Evolutionary conservation across 2,113 vertebrate species (phyloP).

Genomic region (Dicrurus megarhynchus): DNA sequence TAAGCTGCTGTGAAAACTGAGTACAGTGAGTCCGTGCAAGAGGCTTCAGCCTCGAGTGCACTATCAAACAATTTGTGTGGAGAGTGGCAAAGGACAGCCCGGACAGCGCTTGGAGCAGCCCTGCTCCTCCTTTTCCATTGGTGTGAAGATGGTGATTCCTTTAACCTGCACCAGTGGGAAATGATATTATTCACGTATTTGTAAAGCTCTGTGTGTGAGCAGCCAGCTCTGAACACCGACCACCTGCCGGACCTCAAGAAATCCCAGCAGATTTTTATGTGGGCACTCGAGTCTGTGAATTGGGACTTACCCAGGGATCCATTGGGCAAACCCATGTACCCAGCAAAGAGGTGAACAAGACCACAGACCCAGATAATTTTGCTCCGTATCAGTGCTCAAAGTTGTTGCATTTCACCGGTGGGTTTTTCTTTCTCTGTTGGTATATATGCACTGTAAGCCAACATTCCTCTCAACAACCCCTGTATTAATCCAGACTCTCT

Average conservation of each 20-base stretch:
- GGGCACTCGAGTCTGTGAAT: background rate
- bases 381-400: rapidly evolving
- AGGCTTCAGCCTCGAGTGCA: background rate
- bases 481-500: background rate
- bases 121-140: background rate
- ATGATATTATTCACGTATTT: background rate
- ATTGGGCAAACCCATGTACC: background rate
- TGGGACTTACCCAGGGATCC: background rate
- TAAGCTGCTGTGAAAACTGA: background rate
- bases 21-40: background rate
- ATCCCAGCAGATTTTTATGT: background rate
- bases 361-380: background rate
- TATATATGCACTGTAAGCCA: background rate
- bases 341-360: background rate
- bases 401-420: rapidly evolving
- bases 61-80: background rate
- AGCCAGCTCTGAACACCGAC: background rate
- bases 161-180: background rate
- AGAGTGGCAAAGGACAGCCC: background rate
- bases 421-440: background rate
- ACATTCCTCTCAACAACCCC: background rate
- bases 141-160: background rate
- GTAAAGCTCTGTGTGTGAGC: background rate
- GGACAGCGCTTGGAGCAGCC: background rate
- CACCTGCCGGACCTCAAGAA: background rate